phyloP scores from a whole-genome alignment of 2,113 vertebrate genomes.

The Trichechus manatus region DNA sequence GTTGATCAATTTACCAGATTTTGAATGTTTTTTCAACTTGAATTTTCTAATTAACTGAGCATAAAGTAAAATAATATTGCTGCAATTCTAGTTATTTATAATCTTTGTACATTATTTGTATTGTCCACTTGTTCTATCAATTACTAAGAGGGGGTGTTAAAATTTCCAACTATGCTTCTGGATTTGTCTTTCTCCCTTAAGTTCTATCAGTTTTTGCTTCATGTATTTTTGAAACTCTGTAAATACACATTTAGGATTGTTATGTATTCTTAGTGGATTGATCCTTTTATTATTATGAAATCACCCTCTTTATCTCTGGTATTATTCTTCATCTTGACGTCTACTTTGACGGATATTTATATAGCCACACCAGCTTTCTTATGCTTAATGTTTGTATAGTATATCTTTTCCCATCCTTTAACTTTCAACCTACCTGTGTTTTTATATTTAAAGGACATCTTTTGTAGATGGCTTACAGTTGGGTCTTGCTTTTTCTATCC shows the following conservation, averaged over 20 bases:
- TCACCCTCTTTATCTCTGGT: neutral
- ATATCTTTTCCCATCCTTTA: too few species aligned
- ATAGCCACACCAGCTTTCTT: too few species aligned
- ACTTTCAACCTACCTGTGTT: neutral
- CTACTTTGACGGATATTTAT: neutral
- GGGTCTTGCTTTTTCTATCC: neutral
- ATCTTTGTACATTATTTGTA: neutral
- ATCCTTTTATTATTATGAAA: neutral
- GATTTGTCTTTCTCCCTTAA: neutral
- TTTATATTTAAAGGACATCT: neutral
- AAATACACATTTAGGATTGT: neutral
- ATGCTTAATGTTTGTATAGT: too few species aligned
- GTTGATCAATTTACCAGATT: neutral
- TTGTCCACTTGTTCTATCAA: neutral
- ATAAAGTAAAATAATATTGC: neutral
- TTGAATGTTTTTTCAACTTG: neutral
- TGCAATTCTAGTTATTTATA: neutral
- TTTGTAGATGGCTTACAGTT: neutral
- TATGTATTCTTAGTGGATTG: neutral
- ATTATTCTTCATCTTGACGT: neutral
- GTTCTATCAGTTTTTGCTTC: constrained; percentile 1
- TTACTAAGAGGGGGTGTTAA: neutral
- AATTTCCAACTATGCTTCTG: neutral
- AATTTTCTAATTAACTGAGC: neutral
- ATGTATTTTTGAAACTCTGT: neutral